Conservation (phyloP, 2,888 invertebrate species). For the Aphodius granarius region DNA sequence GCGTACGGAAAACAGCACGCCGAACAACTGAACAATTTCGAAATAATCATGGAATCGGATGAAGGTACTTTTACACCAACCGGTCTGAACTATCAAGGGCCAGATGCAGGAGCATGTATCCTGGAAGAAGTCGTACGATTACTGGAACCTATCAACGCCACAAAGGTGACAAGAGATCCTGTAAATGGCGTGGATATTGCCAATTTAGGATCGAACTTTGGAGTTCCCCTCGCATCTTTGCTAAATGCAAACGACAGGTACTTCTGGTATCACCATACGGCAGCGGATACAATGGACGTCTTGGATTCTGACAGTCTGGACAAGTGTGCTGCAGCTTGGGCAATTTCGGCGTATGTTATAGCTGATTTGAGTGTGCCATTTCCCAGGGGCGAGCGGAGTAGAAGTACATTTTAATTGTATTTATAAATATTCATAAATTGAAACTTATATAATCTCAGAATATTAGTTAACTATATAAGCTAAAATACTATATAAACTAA, state of each 20-base stretch:
- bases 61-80: slow-evolving; percentile 76
- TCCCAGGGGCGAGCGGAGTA: slow-evolving; percentile 56
- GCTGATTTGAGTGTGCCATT: slow-evolving; percentile 74
- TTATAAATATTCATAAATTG: too few relatives aligned
- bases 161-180: slow-evolving; percentile 57
- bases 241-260: slow-evolving; percentile 71
- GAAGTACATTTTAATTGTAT: too few relatives aligned
- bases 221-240: slow-evolving; percentile 72
- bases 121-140: slow-evolving; percentile 70
- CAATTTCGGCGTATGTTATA: slow-evolving; percentile 74
- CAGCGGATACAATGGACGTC: slow-evolving; percentile 79
- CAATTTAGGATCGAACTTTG: slow-evolving; percentile 61
- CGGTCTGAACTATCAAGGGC: slow-evolving; percentile 70
- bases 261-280: slow-evolving; percentile 76
- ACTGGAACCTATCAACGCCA: slow-evolving; percentile 68
- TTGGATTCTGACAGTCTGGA: slow-evolving; percentile 71
- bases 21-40: slow-evolving; percentile 63
- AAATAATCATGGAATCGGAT: slow-evolving; percentile 82
- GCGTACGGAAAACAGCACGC: slow-evolving; percentile 66
- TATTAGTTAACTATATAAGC: too few relatives aligned
- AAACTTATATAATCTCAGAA: too few relatives aligned
- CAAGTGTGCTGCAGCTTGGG: slow-evolving; percentile 75
- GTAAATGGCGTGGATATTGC: slow-evolving; percentile 71
- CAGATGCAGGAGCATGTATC: slow-evolving; percentile 64
- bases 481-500: too few relatives aligned